Evolutionary conservation across 2,113 vertebrate species (phyloP), one percentile per base, ranked within the genome.

Genomic region (Melospiza melodia): DNA sequence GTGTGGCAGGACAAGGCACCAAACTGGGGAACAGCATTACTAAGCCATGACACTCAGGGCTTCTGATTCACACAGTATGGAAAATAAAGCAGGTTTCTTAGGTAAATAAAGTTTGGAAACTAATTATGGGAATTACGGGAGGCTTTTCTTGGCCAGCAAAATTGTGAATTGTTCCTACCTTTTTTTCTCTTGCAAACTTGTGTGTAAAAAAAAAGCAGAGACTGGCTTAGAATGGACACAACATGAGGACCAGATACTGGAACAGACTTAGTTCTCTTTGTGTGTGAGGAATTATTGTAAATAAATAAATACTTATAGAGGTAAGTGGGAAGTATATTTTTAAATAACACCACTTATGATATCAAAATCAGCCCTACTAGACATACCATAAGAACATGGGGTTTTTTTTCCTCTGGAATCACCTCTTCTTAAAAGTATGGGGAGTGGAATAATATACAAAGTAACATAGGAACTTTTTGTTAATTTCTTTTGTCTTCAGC

Each of bases 191-290:
- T 54, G 37, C 41, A 44, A 82, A 6, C 9, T 41, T 22, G 5
- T 28, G 11, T 41, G 19, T 67, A 54, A 91, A 89, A 89, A 0
- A 68, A 92, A 91, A 41, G 14, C 28, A 87, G 48, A 13, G 11
- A 44, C 15, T 57, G 13, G 6, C 16, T 89, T 78, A 67, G 10
- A 23, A 57, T 62, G 57, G 68, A 71, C 84, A 94, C 16, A 85
- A 39, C 55, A 76, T 72, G 57, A 49, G 16, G 73, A 93, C 63
- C 46, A 77, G 61, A 81, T 75, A 61, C 62, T 96, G 79, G 63
- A 97, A 94, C 54, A 90, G 59, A 84, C 58, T 87, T 93, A 65
- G 28, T 93, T 85, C 72, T 83, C 15, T 39, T 76, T 79, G 54
- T 90, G 62, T 30, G 43, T 41, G 61, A 46, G 31, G 24, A 87